Evolutionary conservation across 1,140 invertebrate species (phyloP).

Genomic region (Cherax destructor): DNA sequence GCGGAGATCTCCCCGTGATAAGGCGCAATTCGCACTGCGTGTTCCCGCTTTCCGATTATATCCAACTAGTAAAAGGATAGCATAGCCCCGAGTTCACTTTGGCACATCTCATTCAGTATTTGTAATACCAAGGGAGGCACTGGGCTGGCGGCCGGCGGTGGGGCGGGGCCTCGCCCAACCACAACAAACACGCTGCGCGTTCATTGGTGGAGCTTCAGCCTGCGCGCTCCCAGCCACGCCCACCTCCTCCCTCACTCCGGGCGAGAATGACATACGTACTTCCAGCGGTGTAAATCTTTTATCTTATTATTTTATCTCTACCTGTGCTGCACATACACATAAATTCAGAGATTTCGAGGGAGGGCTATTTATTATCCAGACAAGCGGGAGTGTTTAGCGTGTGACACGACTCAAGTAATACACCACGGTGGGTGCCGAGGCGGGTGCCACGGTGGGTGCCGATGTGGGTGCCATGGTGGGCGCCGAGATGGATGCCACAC

Average conservation of each 20-base stretch:
- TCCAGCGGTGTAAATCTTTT: slow-evolving; percentile 1
- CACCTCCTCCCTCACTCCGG: slow-evolving; percentile 17
- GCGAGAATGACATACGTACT: slow-evolving; percentile 58
- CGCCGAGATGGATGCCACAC: too few relatives aligned
- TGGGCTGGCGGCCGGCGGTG: slow-evolving; percentile 11
- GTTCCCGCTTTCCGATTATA: slow-evolving; percentile 52
- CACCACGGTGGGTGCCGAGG: too few relatives aligned
- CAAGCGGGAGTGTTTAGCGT: slow-evolving; percentile 24
- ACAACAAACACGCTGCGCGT: not conserved
- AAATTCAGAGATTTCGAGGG: slow-evolving; percentile 40
- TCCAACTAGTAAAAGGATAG: slow-evolving; percentile 51
- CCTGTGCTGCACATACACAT: slow-evolving; percentile 51
- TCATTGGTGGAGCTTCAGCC: not conserved
- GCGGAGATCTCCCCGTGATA: slow-evolving; percentile 53
- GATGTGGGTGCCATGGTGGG: too few relatives aligned
- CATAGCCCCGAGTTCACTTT: slow-evolving; percentile 62
- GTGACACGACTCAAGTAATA: not conserved
- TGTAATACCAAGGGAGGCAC: slow-evolving; percentile 56
- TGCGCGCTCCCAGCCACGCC: slow-evolving; percentile 10
- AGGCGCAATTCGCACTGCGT: slow-evolving; percentile 55
- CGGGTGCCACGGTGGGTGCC: too few relatives aligned
- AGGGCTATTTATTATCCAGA: slow-evolving; percentile 12
- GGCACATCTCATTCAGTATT: slow-evolving; percentile 69
- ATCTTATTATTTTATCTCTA: slow-evolving; percentile 63
- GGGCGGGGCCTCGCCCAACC: slow-evolving; percentile 27